A percentile compares a stretch with the other conserved stretches of the same genome.
Evolutionary conservation across 1,140 invertebrate genomes (phyloP).

Genomic region (Trichogramma pretiosum): DNA sequence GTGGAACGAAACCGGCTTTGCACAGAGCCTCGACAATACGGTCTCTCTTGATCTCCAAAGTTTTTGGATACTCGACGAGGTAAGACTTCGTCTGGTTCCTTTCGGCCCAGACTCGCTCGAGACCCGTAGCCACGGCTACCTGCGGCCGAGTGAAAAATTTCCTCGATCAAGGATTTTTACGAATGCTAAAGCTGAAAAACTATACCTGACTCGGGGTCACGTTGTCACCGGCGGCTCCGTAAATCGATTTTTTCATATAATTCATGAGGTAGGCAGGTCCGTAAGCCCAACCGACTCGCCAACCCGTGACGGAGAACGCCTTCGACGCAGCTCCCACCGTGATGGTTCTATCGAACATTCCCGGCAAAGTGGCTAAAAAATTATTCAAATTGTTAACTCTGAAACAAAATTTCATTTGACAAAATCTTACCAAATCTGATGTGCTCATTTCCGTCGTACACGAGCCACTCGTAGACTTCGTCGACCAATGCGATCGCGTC

Average conservation of each 20-base stretch:
- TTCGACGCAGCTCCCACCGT: slow-evolving; percentile 96
- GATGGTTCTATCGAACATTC: slow-evolving; percentile 95
- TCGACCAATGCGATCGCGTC: slow-evolving; percentile 86
- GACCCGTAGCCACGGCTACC: slow-evolving; percentile 83
- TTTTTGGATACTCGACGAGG: slow-evolving; percentile 66
- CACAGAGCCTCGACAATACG: slow-evolving; percentile 66
- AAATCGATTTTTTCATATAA: slow-evolving; percentile 80
- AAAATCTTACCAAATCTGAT: slow-evolving; percentile 69
- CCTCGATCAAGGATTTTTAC: background rate
- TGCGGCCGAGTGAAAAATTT: slow-evolving; percentile 35
- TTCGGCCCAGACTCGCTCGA: slow-evolving; percentile 74
- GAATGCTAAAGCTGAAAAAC: background rate
- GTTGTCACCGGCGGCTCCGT: slow-evolving; percentile 88
- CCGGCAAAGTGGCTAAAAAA: slow-evolving; percentile 73
- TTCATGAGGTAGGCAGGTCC: slow-evolving; percentile 69
- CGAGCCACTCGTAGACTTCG: slow-evolving; percentile 97
- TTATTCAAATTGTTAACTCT: background rate
- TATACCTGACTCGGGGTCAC: slow-evolving; percentile 69
- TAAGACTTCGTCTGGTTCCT: slow-evolving; percentile 74
- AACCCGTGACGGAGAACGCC: slow-evolving; percentile 94
- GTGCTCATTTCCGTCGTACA: slow-evolving; percentile 78
- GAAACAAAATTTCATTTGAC: background rate
- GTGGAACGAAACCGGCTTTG: slow-evolving; percentile 82
- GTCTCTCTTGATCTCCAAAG: slow-evolving; percentile 77
- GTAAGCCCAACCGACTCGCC: slow-evolving; percentile 94